Evolutionary conservation across 2,113 vertebrate species (phyloP).

Genomic region (Athene noctua): DNA sequence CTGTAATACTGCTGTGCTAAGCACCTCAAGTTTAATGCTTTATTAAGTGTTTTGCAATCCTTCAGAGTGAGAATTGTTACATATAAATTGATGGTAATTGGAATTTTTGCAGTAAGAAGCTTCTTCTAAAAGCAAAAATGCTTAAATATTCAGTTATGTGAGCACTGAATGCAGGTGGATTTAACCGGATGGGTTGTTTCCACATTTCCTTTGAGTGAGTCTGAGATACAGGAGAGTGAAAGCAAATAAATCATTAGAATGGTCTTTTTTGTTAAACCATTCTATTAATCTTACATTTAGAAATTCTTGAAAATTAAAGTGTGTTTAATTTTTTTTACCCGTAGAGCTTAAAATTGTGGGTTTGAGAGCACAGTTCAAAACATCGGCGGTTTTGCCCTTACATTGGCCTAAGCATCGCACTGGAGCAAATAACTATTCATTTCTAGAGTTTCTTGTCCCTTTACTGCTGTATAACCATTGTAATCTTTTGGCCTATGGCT

Average conservation of each 20-base stretch:
- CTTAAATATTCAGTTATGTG: neutral
- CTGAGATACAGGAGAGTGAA: neutral
- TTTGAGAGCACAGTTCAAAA: neutral
- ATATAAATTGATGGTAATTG: neutral
- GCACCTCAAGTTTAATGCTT: neutral
- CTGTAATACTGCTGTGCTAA: neutral
- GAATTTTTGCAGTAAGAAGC: neutral
- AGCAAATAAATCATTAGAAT: neutral
- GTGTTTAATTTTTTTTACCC: neutral
- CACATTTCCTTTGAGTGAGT: neutral
- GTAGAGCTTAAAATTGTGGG: neutral
- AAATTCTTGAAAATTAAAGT: neutral
- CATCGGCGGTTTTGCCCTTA: neutral
- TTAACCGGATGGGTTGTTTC: neutral
- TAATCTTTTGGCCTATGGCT: slow-evolving; percentile 51
- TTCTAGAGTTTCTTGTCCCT: slow-evolving; percentile 7
- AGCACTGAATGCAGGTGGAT: neutral
- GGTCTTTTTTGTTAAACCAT: neutral
- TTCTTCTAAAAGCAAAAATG: neutral
- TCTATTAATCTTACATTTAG: neutral
- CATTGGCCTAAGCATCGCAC: neutral
- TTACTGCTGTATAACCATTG: slow-evolving; percentile 34
- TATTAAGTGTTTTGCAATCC: neutral
- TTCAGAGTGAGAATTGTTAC: neutral
- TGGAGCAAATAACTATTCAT: neutral